Conservation (phyloP, 2,888 invertebrate genomes). For the Ephialtes manifestator region DNA sequence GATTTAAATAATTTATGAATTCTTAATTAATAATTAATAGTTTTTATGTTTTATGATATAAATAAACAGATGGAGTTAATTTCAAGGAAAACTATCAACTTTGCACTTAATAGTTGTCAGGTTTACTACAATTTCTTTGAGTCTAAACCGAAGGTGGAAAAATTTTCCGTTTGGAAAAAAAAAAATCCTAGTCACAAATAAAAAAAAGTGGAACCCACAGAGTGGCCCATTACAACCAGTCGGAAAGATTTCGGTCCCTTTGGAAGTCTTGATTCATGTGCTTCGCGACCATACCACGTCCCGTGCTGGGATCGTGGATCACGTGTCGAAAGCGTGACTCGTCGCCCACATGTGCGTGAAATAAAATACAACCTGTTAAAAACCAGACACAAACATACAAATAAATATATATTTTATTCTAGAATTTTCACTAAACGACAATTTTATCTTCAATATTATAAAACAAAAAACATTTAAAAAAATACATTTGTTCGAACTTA, state of each 20-base stretch:
- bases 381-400: not conserved
- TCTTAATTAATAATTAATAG: too few relatives aligned
- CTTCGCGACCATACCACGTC: not conserved
- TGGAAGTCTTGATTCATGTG: not conserved
- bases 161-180: not conserved
- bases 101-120: too few relatives aligned
- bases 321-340: constrained; percentile 20
- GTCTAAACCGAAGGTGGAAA: not conserved
- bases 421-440: not conserved
- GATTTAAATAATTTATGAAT: too few relatives aligned
- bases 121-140: too few relatives aligned
- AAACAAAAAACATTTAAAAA: too few relatives aligned
- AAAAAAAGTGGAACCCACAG: not conserved
- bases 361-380: constrained; percentile 6
- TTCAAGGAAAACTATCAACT: too few relatives aligned
- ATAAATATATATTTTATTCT: not conserved
- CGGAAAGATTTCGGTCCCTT: not conserved
- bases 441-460: not conserved
- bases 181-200: not conserved
- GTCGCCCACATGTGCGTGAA: constrained; percentile 5
- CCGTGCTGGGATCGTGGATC: not conserved
- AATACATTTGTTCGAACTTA: too few relatives aligned
- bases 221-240: not conserved
- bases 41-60: too few relatives aligned
- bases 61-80: too few relatives aligned